Base-by-base conservation (phyloP, 2,113 vertebrate species). In the Trogon surrucura region DNA sequence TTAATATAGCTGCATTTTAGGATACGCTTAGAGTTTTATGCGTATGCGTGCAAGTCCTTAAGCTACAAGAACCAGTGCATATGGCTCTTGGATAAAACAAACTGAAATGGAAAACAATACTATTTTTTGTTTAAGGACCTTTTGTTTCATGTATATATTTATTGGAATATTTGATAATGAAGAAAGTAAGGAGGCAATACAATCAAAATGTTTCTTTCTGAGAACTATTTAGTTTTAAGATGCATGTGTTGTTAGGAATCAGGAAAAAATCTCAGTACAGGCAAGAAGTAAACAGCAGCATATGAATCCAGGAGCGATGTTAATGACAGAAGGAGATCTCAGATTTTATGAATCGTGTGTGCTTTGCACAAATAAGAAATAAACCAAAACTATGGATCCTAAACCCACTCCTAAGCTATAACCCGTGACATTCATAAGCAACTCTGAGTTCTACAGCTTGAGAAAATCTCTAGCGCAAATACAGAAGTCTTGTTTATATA, bases 401-500 rank as follows among this genome's bases (percentile, higher is more conserved):
- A 54, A 96, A 53, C 23, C 7, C 38, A n/a, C 6, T 79, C 41
- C 41, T 41, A 41, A 20, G 45, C 8, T 41, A 14, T 16, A 32
- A 15, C 19, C 41, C 41, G 2, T 82, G 64, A 69, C 60, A 86
- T 85, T 56, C 27, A 29, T 38, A 51, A 61, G 51, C 53, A 38
- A 8, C 50, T 67, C n/a, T 17, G 10, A 13, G 41, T 78, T 94
- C 22, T 72, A 21, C 51, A 60, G 75, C 75, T 44, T 61, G 54
- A 90, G 86, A 78, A 91, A 94, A 95, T 95, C 88, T 91, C 75
- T 53, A 88, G 38, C 62, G 38, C 91, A 96, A 96, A 96, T 17
- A 95, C 50, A 84, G 80, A 95, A 88, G 70, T 34, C 86, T 93
- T 95, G 90, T 97, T 96, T 95, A 60, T 92, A 60, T 92, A 92